Evolutionary conservation across 2,888 invertebrate genomes (phyloP), one percentile per base, ranked within the genome.

Genomic region (Phlogophora meticulosa): DNA sequence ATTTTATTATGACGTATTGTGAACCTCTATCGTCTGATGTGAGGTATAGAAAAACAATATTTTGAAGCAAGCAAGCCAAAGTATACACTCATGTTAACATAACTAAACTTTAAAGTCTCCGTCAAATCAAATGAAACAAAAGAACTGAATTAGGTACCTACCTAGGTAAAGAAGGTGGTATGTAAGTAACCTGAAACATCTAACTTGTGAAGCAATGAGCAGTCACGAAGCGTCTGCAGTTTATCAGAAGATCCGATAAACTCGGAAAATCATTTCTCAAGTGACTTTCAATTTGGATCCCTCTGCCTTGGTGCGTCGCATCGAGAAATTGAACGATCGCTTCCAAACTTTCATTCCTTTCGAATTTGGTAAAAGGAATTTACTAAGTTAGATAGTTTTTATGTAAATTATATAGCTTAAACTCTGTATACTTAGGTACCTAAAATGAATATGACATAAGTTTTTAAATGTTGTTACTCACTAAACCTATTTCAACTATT

Each of bases 221-320:
- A 76, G 71, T 76, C 60, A 58, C 64, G 60, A 57, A 64, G 48
- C 59, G 70, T 75, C 64, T 75, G 64, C 70, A 75, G 74, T 75
- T 76, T 75, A 60, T 75, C 73, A 62, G 66, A 66, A 66, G 59
- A 78, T 68, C 69, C 70, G 72, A 85, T 84, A 81, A 84, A 85
- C 80, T 81, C 70, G 65, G 75, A 74, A 84, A 86, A 88, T 84
- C 81, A 88, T 88, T 89, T 87, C 84, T 89, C 88, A 87, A 88
- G 86, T 88, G 87, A 87, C 86, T 87, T 89, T 87, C 87, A 85
- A 86, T 88, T 88, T 83, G 79, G 78, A 72, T 82, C 80, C 85
- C 81, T 74, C 72, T 70, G 73, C 76, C 78, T 75, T 72, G 69
- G 76, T 75, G 78, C 80, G 77, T 76, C 63, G 69, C 75, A 78